These are phyloP conservation scores for Plutomurus gul DNA, from an alignment of 1,140 invertebrate species.

Conservation along the genomic window DNA sequence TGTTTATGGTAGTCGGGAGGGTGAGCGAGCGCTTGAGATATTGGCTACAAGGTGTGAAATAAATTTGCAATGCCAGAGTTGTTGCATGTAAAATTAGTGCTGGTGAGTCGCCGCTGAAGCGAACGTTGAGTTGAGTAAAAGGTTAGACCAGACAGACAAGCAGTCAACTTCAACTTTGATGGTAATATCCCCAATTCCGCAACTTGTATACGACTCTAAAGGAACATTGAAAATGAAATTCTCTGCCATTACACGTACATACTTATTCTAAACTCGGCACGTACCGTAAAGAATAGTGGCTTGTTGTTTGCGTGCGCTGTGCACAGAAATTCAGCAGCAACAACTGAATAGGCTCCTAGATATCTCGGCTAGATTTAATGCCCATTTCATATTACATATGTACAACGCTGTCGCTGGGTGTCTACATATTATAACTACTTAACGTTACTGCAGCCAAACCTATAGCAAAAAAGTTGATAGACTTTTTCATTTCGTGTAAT, in stretches of 20 bases:
- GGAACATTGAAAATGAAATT: neutral
- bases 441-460: too few species aligned
- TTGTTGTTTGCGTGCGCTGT: too few species aligned
- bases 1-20: slow-evolving; percentile 4
- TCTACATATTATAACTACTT: too few species aligned
- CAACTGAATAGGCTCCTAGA: too few species aligned
- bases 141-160: neutral
- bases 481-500: too few species aligned
- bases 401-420: too few species aligned
- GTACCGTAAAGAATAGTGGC: neutral
- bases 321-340: too few species aligned
- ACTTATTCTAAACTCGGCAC: neutral
- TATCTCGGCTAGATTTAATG: too few species aligned
- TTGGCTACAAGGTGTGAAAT: slow-evolving; percentile 23
- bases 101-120: neutral
- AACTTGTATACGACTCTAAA: slow-evolving; percentile 1
- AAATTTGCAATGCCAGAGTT: neutral
- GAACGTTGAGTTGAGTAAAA: neutral
- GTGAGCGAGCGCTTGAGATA: neutral
- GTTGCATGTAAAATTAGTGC: neutral
- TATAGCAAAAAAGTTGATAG: too few species aligned
- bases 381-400: too few species aligned
- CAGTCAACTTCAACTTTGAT: slow-evolving; percentile 24
- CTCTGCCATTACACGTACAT: neutral
- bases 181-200: neutral